phyloP scores from a whole-genome alignment of 2,888 invertebrate genomes.

The Hydropsyche betteni region DNA sequence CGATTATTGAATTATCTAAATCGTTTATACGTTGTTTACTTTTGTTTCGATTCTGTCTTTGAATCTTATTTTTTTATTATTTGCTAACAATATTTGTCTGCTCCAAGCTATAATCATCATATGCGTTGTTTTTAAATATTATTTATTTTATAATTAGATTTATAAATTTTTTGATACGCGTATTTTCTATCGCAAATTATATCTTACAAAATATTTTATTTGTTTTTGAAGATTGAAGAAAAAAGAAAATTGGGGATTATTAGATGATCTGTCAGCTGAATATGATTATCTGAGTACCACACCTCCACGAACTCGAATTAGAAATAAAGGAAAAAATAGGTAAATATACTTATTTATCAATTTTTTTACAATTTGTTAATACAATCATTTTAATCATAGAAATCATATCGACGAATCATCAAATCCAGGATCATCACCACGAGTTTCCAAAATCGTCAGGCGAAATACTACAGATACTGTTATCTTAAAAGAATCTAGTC shows the following conservation, averaged over 20 bases:
- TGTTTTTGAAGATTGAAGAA: constrained; percentile 43
- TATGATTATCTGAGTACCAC: constrained; percentile 78
- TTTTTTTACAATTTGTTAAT: background rate
- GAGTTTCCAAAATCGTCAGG: constrained; percentile 39
- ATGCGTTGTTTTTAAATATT: too few species aligned
- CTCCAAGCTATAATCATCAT: too few species aligned
- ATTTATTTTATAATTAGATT: too few species aligned
- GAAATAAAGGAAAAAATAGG: constrained; percentile 69
- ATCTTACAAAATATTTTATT: background rate
- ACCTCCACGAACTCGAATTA: constrained; percentile 79
- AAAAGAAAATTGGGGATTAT: constrained; percentile 60
- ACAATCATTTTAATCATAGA: background rate
- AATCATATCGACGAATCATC: constrained; percentile 1
- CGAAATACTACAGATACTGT: constrained; percentile 49
- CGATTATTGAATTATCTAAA: too few species aligned
- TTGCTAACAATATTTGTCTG: too few species aligned
- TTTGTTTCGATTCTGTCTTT: too few species aligned
- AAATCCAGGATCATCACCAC: constrained; percentile 29
- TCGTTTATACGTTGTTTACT: too few species aligned
- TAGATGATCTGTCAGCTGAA: constrained; percentile 61
- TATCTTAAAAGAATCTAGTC: constrained; percentile 14
- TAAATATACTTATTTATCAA: constrained; percentile 53
- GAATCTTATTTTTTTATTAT: too few species aligned
- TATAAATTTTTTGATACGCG: too few species aligned
- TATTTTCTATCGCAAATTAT: background rate